Percentiles rank a stretch among this genome's conserved stretches.
These are phyloP conservation scores for Amphiprion ocellaris DNA, from an alignment of 2,113 vertebrate genomes.

Conservation along the genomic window DNA sequence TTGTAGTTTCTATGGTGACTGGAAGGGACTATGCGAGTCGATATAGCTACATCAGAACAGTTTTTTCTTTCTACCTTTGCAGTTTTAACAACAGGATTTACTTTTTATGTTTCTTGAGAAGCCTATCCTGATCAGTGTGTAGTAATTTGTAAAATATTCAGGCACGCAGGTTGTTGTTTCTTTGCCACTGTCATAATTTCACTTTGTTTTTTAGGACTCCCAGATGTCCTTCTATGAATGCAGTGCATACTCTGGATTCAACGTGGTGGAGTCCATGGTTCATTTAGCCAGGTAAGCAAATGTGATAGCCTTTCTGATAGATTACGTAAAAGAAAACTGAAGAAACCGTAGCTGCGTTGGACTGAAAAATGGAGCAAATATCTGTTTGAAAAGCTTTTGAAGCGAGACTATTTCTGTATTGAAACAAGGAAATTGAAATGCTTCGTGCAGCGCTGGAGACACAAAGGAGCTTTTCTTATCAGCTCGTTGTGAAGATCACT, in stretches of 20 bases:
- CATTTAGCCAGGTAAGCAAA: slow-evolving; percentile 89
- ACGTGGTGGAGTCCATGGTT: slow-evolving; percentile 86
- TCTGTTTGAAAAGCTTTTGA: slow-evolving; percentile 5
- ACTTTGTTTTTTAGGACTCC: slow-evolving; percentile 82
- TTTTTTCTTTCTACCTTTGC: not conserved
- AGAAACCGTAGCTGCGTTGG: not conserved
- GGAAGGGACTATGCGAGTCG: not conserved
- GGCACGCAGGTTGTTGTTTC: not conserved
- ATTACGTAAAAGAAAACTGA: not conserved
- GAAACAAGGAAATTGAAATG: slow-evolving; percentile 5
- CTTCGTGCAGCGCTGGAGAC: not conserved
- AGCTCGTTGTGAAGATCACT: not conserved
- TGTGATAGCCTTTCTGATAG: not conserved
- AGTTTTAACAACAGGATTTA: too few species aligned
- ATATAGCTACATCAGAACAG: not conserved
- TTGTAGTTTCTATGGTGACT: slow-evolving; percentile 38
- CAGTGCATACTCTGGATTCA: slow-evolving; percentile 91
- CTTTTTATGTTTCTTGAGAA: not conserved
- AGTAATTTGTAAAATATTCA: too few species aligned
- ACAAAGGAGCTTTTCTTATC: slow-evolving; percentile 10
- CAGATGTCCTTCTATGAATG: slow-evolving; percentile 92
- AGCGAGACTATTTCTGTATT: slow-evolving; percentile 1
- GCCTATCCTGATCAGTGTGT: too few species aligned
- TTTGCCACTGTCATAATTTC: not conserved
- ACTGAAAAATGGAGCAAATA: not conserved